Percentiles rank a stretch among this genome's conserved stretches.
Evolutionary conservation across 1,140 invertebrate genomes (phyloP).

Genomic region (Bactericera cockerelli): DNA sequence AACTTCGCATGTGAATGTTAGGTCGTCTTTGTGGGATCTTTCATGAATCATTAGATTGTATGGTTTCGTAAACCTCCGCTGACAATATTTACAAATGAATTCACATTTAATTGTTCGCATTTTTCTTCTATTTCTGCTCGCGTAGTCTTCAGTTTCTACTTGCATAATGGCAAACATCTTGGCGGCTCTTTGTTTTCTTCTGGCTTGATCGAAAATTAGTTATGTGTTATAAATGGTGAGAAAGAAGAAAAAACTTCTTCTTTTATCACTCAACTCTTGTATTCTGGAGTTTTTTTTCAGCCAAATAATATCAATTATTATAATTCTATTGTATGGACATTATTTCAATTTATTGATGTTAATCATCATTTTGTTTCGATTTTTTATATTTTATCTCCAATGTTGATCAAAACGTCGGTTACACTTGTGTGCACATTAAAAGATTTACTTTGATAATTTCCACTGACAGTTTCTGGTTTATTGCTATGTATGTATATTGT

Average conservation of each 20-base stretch:
- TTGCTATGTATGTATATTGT: too few relatives aligned
- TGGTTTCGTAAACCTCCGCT: conserved; percentile 95
- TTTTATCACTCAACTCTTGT: neutral
- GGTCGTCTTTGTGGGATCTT: conserved; percentile 93
- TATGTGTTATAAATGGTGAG: neutral
- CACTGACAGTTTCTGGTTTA: too few relatives aligned
- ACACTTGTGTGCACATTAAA: too few relatives aligned
- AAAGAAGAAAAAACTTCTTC: too few relatives aligned
- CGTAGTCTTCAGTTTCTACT: conserved; percentile 77
- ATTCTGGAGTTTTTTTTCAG: too few relatives aligned
- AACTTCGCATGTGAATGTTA: conserved; percentile 96
- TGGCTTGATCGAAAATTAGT: neutral
- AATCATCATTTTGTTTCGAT: neutral
- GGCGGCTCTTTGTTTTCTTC: neutral
- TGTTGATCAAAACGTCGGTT: too few relatives aligned
- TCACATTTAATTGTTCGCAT: conserved; percentile 80
- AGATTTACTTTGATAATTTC: too few relatives aligned
- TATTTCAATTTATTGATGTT: neutral
- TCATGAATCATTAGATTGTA: conserved; percentile 99
- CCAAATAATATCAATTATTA: neutral
- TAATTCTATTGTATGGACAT: neutral
- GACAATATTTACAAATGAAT: conserved; percentile 98
- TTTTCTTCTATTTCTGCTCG: conserved; percentile 73
- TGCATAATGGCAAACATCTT: conserved; percentile 67
- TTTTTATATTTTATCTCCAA: too few relatives aligned